Evolutionary conservation across 2,113 vertebrate genomes (phyloP).

Genomic region (Glaucomys volans): DNA sequence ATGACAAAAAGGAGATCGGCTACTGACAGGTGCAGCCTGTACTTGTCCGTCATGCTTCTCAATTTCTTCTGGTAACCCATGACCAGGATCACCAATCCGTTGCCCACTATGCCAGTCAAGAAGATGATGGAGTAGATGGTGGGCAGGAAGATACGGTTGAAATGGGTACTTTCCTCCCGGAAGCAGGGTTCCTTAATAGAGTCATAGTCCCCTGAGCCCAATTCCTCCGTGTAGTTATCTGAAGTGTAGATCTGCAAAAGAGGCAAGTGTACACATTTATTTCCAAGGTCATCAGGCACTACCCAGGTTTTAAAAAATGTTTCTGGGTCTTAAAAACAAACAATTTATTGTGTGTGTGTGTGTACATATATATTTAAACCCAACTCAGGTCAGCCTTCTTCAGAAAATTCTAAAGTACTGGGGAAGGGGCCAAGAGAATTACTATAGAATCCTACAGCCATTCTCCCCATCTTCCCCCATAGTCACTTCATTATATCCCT

Average conservation of each 20-base stretch:
- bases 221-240: conserved; percentile 87
- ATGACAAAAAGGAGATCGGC: conserved; percentile 97
- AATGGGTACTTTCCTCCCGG: conserved; percentile 85
- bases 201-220: conserved; percentile 89
- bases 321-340: background rate
- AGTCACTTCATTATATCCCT: background rate
- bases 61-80: conserved; percentile 98
- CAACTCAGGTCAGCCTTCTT: background rate
- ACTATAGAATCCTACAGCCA: background rate
- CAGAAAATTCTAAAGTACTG: background rate
- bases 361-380: background rate
- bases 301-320: background rate
- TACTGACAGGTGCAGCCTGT: conserved; percentile 96
- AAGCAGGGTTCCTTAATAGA: conserved; percentile 89
- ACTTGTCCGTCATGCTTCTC: conserved; percentile 98
- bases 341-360: background rate
- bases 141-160: conserved; percentile 95
- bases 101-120: conserved; percentile 94
- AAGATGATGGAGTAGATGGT: conserved; percentile 96
- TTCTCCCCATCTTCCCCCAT: background rate
- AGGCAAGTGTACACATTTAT: conserved; percentile 44
- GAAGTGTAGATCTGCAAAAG: conserved; percentile 83
- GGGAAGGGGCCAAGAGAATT: background rate
- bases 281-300: conserved; percentile 21
- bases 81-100: conserved; percentile 96